Conservation (phyloP, 2,113 vertebrate genomes). For the Hystrix brachyura region DNA sequence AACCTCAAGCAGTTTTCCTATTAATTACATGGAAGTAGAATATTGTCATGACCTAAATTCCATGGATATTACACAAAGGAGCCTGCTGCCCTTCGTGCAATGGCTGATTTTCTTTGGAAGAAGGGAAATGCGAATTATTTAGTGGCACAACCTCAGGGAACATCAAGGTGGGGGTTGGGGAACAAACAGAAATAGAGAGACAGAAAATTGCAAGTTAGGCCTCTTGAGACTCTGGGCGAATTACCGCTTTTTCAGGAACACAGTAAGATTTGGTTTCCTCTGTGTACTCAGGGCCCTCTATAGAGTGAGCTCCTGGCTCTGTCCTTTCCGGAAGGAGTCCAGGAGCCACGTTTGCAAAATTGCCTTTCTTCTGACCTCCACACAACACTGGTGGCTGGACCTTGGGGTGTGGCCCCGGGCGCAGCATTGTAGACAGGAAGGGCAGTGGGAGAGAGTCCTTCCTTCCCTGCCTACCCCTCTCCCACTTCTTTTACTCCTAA, state of each 20-base stretch:
- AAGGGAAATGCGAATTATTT: constrained; percentile 29
- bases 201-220: not conserved
- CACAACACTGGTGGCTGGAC: not conserved
- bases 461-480: too few species aligned
- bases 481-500: not conserved
- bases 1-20: constrained; percentile 2
- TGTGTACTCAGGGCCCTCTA: not conserved
- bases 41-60: constrained; percentile 57
- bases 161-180: not conserved
- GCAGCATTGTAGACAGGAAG: not conserved
- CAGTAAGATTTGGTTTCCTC: not conserved
- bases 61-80: constrained; percentile 13
- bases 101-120: constrained; percentile 34
- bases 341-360: not conserved
- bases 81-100: not conserved
- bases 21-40: constrained; percentile 17
- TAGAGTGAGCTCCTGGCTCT: not conserved
- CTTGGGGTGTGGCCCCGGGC: not conserved
- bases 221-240: not conserved
- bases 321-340: not conserved
- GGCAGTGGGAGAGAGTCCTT: not conserved
- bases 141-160: not conserved
- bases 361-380: not conserved
- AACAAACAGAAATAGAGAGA: not conserved
- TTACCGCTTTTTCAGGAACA: not conserved